Percentiles rank a stretch among this genome's conserved stretches.
phyloP scores from a whole-genome alignment of 2,797 vertebrate genomes.

The Sebastes elongatus region DNA sequence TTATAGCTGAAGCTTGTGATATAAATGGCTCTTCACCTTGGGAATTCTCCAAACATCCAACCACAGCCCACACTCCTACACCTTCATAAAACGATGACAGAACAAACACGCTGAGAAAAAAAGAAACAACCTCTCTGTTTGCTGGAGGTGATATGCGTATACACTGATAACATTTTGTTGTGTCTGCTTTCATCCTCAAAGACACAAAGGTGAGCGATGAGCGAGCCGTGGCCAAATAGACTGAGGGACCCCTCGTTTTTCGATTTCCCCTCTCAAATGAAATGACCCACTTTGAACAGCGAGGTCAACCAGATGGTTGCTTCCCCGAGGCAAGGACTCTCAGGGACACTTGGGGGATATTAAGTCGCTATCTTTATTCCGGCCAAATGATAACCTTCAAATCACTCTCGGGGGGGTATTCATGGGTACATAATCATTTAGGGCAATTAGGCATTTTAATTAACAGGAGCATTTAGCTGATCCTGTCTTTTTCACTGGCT shows the following conservation, averaged over 20 bases:
- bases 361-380: conserved; percentile 43
- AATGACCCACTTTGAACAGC: conserved; percentile 60
- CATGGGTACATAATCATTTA: conserved; percentile 57
- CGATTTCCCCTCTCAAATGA: conserved; percentile 38
- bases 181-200: conserved; percentile 25
- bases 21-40: conserved; percentile 72
- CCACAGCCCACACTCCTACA: conserved; percentile 31
- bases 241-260: conserved; percentile 19
- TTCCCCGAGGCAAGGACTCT: conserved; percentile 66
- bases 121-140: not conserved
- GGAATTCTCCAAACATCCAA: conserved; percentile 68
- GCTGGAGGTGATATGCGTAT: conserved; percentile 11
- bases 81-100: conserved; percentile 27
- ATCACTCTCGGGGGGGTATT: conserved; percentile 55
- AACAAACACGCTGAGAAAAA: not conserved
- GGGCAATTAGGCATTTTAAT: conserved; percentile 58
- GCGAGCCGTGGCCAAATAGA: not conserved
- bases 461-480: conserved; percentile 45
- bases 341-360: conserved; percentile 60
- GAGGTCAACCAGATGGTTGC: conserved; percentile 74
- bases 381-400: conserved; percentile 68
- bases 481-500: conserved; percentile 23
- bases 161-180: conserved; percentile 6
- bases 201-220: conserved; percentile 17
- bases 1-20: conserved; percentile 57